These are phyloP conservation scores for Drosophila pectinifera DNA, from an alignment of 1,140 invertebrate species.

Conservation along the genomic window DNA sequence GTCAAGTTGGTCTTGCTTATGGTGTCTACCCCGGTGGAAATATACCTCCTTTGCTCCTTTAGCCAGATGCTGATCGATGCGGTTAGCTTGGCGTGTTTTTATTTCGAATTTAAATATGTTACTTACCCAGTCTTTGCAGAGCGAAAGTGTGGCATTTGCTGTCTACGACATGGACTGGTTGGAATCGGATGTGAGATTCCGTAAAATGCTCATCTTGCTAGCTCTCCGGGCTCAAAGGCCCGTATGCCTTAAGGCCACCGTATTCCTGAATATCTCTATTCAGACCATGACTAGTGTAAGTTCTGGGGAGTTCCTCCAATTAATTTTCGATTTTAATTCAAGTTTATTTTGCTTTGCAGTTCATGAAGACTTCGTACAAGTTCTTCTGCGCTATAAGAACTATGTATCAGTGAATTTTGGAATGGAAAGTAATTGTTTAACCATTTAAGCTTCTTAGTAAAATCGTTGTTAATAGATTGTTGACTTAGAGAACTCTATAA, in stretches of 20 bases:
- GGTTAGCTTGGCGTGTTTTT: constrained; percentile 22
- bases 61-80: constrained; percentile 66
- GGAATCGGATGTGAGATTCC: constrained; percentile 40
- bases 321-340: neutral
- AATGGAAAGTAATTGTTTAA: neutral
- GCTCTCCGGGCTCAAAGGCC: constrained; percentile 52
- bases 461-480: neutral
- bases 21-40: constrained; percentile 33
- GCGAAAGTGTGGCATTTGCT: constrained; percentile 32
- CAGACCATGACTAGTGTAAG: constrained; percentile 55
- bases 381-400: constrained; percentile 54
- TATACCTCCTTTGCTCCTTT: constrained; percentile 56
- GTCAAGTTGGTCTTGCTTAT: constrained; percentile 54
- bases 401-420: constrained; percentile 44
- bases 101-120: neutral
- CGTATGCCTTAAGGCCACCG: constrained; percentile 53
- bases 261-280: constrained; percentile 57
- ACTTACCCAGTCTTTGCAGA: constrained; percentile 27
- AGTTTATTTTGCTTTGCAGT: constrained; percentile 17
- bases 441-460: neutral
- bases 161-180: constrained; percentile 61
- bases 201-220: constrained; percentile 59
- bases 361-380: constrained; percentile 45
- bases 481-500: too few relatives aligned
- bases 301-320: neutral